A percentile compares a stretch with the other conserved stretches of the same genome.
phyloP scores from a whole-genome alignment of 2,797 vertebrate genomes.

The Trematomus bernacchii region DNA sequence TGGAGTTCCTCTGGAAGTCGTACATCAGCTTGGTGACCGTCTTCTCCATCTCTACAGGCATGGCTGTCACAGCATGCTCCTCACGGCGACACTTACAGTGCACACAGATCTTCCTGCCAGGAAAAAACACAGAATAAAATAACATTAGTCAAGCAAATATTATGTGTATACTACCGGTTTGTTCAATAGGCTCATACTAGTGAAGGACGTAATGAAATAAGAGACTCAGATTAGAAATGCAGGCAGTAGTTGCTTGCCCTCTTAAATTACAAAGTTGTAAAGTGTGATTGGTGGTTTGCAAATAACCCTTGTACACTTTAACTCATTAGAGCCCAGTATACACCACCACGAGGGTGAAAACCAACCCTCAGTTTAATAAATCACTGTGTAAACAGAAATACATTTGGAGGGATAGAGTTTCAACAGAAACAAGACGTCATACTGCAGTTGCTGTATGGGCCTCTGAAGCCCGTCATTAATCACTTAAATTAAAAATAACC shows the following conservation, averaged over 20 bases:
- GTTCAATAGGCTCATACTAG: neutral
- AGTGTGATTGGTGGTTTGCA: slow-evolving; percentile 30
- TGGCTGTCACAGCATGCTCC: slow-evolving; percentile 95
- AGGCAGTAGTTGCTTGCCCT: neutral
- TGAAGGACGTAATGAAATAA: neutral
- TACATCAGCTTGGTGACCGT: slow-evolving; percentile 99
- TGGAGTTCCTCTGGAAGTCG: slow-evolving; percentile 99
- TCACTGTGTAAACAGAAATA: slow-evolving; percentile 29
- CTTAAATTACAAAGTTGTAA: slow-evolving; percentile 5
- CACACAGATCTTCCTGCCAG: slow-evolving; percentile 95
- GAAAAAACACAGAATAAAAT: slow-evolving; percentile 10
- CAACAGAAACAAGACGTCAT: slow-evolving; percentile 43
- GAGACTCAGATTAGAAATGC: slow-evolving; percentile 2
- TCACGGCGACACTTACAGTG: slow-evolving; percentile 98
- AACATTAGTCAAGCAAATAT: slow-evolving; percentile 6
- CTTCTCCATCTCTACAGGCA: slow-evolving; percentile 99
- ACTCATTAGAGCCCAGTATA: slow-evolving; percentile 3
- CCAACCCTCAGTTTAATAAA: slow-evolving; percentile 24
- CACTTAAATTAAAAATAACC: slow-evolving; percentile 40
- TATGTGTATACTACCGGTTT: neutral
- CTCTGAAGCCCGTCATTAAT: slow-evolving; percentile 44
- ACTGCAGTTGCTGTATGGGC: slow-evolving; percentile 11
- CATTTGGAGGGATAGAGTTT: slow-evolving; percentile 31
- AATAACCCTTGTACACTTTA: slow-evolving; percentile 8
- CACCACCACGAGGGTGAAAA: slow-evolving; percentile 22